These are phyloP conservation scores for Mormoops blainvillei DNA, from an alignment of 2,113 vertebrate genomes.

Conservation along the genomic window DNA sequence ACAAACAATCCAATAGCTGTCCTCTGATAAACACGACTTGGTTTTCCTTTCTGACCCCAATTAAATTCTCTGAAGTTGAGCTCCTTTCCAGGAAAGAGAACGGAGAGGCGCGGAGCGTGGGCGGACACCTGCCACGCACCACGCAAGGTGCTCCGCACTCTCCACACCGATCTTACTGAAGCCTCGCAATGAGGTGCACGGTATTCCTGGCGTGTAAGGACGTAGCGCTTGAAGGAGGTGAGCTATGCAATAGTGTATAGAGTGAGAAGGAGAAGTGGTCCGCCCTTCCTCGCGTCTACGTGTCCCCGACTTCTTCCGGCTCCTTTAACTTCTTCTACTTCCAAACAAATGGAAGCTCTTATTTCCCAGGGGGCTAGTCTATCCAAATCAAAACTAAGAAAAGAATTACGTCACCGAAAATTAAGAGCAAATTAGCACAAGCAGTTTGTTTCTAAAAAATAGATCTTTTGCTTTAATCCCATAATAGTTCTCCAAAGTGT, in stretches of 20 bases:
- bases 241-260: not conserved
- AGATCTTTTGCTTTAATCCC: not conserved
- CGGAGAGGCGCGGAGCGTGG: not conserved
- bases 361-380: not conserved
- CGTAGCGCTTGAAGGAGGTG: not conserved
- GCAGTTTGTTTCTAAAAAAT: not conserved
- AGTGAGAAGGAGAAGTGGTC: not conserved
- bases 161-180: not conserved
- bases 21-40: not conserved
- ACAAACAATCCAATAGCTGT: not conserved
- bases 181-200: not conserved
- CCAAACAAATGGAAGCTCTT: not conserved
- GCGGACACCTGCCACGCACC: rapidly evolving
- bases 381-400: not conserved
- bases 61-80: not conserved
- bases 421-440: not conserved
- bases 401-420: not conserved
- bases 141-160: rapidly evolving
- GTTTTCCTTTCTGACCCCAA: not conserved
- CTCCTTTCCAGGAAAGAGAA: not conserved
- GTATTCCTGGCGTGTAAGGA: no score
- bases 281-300: not conserved
- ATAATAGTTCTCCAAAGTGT: not conserved
- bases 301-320: not conserved
- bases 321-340: not conserved